Percentiles rank a stretch among this genome's conserved stretches.
phyloP scores from a whole-genome alignment of 2,797 vertebrate species.

The Anabas testudineus region DNA sequence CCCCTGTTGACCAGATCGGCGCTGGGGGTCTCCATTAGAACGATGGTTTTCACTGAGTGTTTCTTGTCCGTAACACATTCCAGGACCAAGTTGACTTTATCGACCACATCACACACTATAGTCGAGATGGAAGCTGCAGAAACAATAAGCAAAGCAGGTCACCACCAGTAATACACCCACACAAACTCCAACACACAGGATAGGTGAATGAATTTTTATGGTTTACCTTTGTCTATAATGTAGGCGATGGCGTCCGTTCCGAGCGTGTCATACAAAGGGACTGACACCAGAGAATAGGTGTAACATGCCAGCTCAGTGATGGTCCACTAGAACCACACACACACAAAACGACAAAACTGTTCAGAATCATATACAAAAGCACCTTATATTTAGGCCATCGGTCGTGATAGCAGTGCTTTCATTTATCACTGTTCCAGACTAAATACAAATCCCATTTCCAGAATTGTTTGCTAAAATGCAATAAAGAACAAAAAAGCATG shows the following conservation, averaged over 20 bases:
- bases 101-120: conserved; percentile 89
- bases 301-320: conserved; percentile 91
- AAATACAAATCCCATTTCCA: no score
- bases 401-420: no score
- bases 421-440: no score
- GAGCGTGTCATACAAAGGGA: conserved; percentile 95
- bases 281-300: conserved; percentile 90
- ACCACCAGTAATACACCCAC: background rate
- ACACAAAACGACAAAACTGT: background rate
- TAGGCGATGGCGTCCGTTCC: conserved; percentile 90
- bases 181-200: background rate
- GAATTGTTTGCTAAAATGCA: no score
- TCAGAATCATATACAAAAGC: no score
- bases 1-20: conserved; percentile 83
- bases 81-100: conserved; percentile 88
- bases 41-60: conserved; percentile 84
- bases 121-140: conserved; percentile 78
- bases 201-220: background rate
- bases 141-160: background rate
- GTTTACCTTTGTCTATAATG: conserved; percentile 91
- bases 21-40: conserved; percentile 89
- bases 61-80: conserved; percentile 82
- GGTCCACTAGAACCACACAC: conserved; percentile 87
- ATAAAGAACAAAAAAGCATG: no score
- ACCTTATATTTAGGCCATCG: no score